A percentile compares a stretch with the other conserved stretches of the same genome.
phyloP scores from a whole-genome alignment of 2,888 invertebrate species.

The Trimorus sp. region DNA sequence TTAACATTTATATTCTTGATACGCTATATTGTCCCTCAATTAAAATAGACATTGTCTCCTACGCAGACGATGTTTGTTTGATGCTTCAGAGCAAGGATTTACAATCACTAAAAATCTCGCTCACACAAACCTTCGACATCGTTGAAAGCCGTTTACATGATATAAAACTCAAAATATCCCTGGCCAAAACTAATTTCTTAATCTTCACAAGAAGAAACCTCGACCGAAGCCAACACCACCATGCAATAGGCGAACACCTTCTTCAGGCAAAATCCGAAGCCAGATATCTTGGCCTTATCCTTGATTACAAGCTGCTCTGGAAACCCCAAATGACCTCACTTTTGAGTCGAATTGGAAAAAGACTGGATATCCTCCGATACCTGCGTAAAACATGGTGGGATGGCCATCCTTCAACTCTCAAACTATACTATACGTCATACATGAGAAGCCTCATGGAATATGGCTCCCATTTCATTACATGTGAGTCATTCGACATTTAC shows the following conservation, averaged over 20 bases:
- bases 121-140: too few species aligned
- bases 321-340: not conserved
- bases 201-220: too few species aligned
- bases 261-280: not conserved
- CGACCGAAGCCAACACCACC: too few species aligned
- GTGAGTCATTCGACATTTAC: not conserved
- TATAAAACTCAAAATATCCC: too few species aligned
- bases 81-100: not conserved
- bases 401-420: constrained; percentile 1
- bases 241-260: too few species aligned
- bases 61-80: not conserved
- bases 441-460: not conserved
- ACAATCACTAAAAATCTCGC: too few species aligned
- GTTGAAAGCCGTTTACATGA: too few species aligned
- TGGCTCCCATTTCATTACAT: not conserved
- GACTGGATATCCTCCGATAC: constrained; percentile 3
- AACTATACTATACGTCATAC: constrained; percentile 1
- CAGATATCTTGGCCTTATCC: not conserved
- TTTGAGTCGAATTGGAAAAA: not conserved
- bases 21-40: not conserved
- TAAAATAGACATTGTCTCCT: not conserved
- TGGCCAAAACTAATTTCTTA: not conserved
- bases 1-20: constrained; percentile 16
- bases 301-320: constrained; percentile 6
- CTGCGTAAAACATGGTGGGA: constrained; percentile 3